Base-by-base conservation (phyloP, 2,888 invertebrate species). In the Phasia obesa region DNA sequence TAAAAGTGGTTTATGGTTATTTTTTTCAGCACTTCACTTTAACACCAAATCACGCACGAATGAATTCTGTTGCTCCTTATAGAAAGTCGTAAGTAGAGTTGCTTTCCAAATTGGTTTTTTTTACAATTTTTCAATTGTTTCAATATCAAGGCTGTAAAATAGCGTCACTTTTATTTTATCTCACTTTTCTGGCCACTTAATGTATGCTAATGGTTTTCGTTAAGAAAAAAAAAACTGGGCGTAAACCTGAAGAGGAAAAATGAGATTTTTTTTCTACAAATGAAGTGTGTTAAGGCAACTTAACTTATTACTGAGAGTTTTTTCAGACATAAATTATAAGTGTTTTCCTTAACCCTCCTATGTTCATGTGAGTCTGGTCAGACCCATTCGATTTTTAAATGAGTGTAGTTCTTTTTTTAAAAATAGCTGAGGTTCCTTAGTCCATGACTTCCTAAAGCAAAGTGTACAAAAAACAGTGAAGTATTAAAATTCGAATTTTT, bases 1-100 rank as follows among this genome's bases (percentile, higher is more conserved):
- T 57, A 25, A 38, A 76, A 65, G 67, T 49, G 35, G 23, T 47
- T 75, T 65, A 65, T 65, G 65, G 75, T 49, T 65, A 51, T 81
- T 44, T 60, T 57, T 69, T 21, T 35, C 35, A 0, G 11, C 67
- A 62, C 25, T 55, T 55, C 49, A 62, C 65, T 81, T 70, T 31
- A 64, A 65, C 47, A 51, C 53, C 13, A 53, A 60, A 51, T 1
- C 19, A 42, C 11, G 51, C 71, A 19, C 17, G 38, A 60, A 51
- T 62, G 35, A 17, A 19, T n/a, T 15, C 47, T 21, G 0, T 35
- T n/a, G 17, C 4, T 49, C 44, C n/a, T 15, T 25, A 31, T 4
- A 17, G 2, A 49, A 57, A 21, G 4, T 17, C 23, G 38, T 59
- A 57, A 49, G 67, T 53, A 49, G 44, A 35, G 15, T 6, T 11